Evolutionary conservation across 2,888 invertebrate genomes (phyloP), one percentile per base, ranked within the genome.

Genomic region (Drosophila mimetica): DNA sequence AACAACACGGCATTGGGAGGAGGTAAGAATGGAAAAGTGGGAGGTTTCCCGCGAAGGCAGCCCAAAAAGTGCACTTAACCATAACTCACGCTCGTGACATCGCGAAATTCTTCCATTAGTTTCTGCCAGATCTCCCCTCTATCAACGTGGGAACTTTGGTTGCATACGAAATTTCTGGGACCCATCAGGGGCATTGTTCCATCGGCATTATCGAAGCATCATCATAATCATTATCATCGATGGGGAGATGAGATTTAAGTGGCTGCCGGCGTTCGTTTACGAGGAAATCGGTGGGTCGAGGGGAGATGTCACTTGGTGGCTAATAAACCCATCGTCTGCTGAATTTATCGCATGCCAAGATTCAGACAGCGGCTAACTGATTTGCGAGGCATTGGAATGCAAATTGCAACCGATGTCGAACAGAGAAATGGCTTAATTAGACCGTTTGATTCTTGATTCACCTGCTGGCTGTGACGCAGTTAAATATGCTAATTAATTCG

Each of bases 21-120:
- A 30, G 32, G 25, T 6, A 3, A 4, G 13, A 18, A 20, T n/a
- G 32, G 25, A n/a, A 30, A 28, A 3, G 30, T 34, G 16, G 18
- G 39, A 2, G 16, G 22, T 25, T 28, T 52, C 20, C 16, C 13
- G 37, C n/a, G 30, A 8, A 42, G 20, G 48, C 41, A 41, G 50
- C 72, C 48, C 59, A 55, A 70, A 75, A 88, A 85, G 82, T 88
- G 85, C 85, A 88, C 87, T 85, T 87, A 85, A 72, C 67, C 88
- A 84, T 88, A 88, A 88, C 77, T 79, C 50, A 57, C 16, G 75
- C 66, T 79, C 75, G 85, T 77, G 75, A 86, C 87, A 79, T 53
- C 75, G 61, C 66, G 63, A 72, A 74, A 76, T 71, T 79, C 75
- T 76, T 83, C 78, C 79, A 89, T 85, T 89, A 86, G 78, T 75